phyloP scores from a whole-genome alignment of 1,140 invertebrate species.

The Maconellicoccus hirsutus region DNA sequence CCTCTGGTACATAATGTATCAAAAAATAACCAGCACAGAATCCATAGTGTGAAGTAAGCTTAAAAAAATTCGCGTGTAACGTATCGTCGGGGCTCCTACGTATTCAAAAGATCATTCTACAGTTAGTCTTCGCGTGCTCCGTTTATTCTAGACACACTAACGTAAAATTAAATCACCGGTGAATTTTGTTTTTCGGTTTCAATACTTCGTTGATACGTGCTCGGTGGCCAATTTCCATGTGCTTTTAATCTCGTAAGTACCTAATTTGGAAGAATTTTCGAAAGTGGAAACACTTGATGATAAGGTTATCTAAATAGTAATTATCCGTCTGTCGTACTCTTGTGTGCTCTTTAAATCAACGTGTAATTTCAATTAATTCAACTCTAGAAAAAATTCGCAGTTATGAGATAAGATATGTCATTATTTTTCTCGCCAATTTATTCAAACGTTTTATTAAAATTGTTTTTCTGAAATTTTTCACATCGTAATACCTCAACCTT shows the following conservation, averaged over 20 bases:
- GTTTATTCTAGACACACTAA: background rate
- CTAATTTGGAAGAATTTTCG: too few relatives aligned
- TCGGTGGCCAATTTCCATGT: too few relatives aligned
- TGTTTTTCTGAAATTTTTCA: background rate
- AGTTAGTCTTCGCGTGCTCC: background rate
- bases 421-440: background rate
- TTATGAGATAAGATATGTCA: background rate
- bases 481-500: too few relatives aligned
- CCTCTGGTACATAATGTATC: background rate
- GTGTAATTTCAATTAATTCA: slow-evolving; percentile 5
- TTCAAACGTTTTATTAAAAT: background rate
- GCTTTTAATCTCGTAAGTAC: too few relatives aligned
- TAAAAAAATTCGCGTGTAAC: background rate
- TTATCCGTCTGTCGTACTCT: background rate
- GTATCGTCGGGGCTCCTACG: background rate
- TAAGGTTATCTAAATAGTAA: background rate
- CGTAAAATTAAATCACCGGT: too few relatives aligned
- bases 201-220: too few relatives aligned
- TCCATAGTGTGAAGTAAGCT: background rate
- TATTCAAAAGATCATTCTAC: slow-evolving; percentile 4
- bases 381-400: background rate
- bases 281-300: too few relatives aligned
- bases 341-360: background rate
- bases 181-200: too few relatives aligned
- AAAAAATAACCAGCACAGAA: background rate